These are phyloP conservation scores for Lymantria monacha DNA, from an alignment of 2,888 invertebrate species.

Conservation along the genomic window DNA sequence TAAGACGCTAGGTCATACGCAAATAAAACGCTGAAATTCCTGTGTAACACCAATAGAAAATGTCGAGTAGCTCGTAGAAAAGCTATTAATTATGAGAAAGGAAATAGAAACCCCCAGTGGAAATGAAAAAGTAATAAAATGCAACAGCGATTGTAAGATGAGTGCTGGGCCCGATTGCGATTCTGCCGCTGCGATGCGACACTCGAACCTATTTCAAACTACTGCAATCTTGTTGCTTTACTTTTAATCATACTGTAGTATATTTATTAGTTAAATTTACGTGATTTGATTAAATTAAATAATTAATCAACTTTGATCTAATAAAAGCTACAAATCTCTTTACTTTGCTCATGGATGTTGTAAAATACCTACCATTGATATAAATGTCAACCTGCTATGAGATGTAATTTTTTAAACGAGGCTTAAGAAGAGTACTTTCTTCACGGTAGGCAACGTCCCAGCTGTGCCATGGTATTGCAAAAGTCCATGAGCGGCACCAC, in stretches of 20 bases:
- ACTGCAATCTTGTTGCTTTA: conserved; percentile 42
- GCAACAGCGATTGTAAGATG: conserved; percentile 78
- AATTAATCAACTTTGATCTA: no score
- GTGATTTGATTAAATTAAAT: no score
- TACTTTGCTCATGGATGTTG: no score
- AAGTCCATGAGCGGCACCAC: no score
- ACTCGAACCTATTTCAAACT: conserved; percentile 34
- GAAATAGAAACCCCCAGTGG: conserved; percentile 81
- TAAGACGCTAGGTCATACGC: no score
- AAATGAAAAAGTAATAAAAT: conserved; percentile 82
- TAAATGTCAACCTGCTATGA: no score
- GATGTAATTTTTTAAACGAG: no score
- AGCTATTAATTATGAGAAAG: conserved; percentile 80
- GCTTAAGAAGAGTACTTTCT: no score
- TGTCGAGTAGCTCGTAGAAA: conserved; percentile 69
- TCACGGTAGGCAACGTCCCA: no score
- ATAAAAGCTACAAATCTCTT: no score
- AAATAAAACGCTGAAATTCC: conserved; percentile 72
- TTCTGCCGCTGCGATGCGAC: conserved; percentile 9
- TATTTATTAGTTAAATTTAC: background rate
- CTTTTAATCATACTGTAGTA: conserved; percentile 18
- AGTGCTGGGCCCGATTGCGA: conserved; percentile 45
- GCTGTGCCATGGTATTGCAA: no score
- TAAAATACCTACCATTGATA: no score
- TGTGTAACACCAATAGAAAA: conserved; percentile 65